A percentile compares a stretch with the other conserved stretches of the same genome.
phyloP scores from a whole-genome alignment of 1,140 invertebrate genomes.

The Polypedilum vanderplanki region DNA sequence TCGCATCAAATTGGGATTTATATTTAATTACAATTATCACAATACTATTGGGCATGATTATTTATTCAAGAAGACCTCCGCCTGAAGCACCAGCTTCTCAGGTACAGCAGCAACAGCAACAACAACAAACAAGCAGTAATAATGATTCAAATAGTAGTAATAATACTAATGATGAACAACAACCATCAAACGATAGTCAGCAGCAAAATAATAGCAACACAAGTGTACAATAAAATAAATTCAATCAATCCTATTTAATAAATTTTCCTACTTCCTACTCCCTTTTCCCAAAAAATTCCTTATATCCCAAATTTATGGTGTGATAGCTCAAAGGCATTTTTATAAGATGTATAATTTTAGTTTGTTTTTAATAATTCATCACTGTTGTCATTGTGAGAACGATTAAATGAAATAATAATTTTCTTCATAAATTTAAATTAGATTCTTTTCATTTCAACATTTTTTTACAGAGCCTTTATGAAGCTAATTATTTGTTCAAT shows the following conservation, averaged over 20 bases:
- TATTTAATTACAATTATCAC: constrained; percentile 80
- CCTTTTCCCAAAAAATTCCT: neutral
- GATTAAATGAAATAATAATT: too few species aligned
- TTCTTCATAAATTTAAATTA: neutral
- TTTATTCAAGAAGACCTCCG: constrained; percentile 67
- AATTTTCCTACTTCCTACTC: too few species aligned
- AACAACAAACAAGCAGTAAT: neutral
- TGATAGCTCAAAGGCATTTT: constrained; percentile 3
- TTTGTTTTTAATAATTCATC: neutral
- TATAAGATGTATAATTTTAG: neutral
- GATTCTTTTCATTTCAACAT: neutral
- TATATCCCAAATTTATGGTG: neutral
- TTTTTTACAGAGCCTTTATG: neutral
- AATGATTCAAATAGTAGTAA: neutral
- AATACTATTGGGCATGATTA: constrained; percentile 70
- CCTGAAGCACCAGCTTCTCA: constrained; percentile 39
- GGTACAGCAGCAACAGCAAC: neutral
- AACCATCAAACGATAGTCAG: neutral
- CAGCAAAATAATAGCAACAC: neutral
- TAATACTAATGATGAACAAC: neutral
- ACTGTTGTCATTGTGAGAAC: too few species aligned
- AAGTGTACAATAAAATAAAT: neutral
- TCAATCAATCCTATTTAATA: too few species aligned
- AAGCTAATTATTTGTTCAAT: constrained; percentile 32
- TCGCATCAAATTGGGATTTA: constrained; percentile 89